phyloP scores from a whole-genome alignment of 92 coral and sea anemone genomes.

The Paramuricea clavata region DNA sequence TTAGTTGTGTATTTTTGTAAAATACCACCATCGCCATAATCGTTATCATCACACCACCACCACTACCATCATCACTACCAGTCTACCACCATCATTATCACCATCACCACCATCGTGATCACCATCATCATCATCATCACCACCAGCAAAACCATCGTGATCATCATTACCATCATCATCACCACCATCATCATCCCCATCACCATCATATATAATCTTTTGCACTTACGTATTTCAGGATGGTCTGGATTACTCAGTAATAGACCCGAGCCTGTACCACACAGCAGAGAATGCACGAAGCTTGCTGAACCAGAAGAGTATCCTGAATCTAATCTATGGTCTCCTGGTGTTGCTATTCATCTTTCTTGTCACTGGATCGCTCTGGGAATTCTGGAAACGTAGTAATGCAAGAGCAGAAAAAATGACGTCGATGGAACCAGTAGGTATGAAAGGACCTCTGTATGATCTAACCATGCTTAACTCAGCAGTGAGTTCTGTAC shows the following conservation, averaged over 20 bases:
- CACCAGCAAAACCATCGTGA: too few species aligned
- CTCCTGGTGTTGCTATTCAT: slow-evolving; percentile 2
- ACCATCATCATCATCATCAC: too few species aligned
- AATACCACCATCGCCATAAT: too few species aligned
- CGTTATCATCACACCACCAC: too few species aligned
- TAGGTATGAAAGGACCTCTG: not conserved
- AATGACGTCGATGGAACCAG: not conserved
- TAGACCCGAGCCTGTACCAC: slow-evolving; percentile 21
- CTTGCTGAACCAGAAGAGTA: slow-evolving; percentile 28
- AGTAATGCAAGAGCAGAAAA: not conserved
- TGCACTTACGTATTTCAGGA: too few species aligned
- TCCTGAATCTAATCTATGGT: slow-evolving; percentile 26
- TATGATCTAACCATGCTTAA: too few species aligned
- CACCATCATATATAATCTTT: too few species aligned
- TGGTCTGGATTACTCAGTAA: slow-evolving; percentile 29
- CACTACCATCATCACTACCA: too few species aligned
- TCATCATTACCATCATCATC: too few species aligned
- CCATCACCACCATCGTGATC: too few species aligned
- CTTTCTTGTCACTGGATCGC: slow-evolving; percentile 6
- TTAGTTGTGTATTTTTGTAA: not conserved
- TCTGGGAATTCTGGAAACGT: slow-evolving; percentile 39
- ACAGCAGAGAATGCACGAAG: slow-evolving; percentile 26
- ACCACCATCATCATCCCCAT: too few species aligned
- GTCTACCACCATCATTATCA: too few species aligned
- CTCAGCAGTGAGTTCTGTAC: not conserved